Evolutionary conservation across 1,140 invertebrate genomes (phyloP).

Genomic region (Rhopalosiphum padi): DNA sequence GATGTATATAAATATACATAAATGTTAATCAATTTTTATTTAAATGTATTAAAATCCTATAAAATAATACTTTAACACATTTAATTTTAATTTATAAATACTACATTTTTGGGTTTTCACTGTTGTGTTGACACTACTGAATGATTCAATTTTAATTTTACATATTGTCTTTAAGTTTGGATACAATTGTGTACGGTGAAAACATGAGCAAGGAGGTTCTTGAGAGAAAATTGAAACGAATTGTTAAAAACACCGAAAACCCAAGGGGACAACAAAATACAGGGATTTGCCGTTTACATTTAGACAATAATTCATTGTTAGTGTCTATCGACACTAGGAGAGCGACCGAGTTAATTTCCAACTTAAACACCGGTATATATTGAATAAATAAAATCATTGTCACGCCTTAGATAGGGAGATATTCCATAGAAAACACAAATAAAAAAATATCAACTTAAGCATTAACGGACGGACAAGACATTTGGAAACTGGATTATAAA

Average conservation of each 20-base stretch:
- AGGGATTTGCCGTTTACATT: not conserved
- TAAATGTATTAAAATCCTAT: not conserved
- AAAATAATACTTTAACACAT: not conserved
- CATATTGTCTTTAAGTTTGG: not conserved
- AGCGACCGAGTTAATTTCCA: slow-evolving; percentile 26
- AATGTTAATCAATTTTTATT: not conserved
- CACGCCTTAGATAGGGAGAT: not conserved
- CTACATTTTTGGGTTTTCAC: not conserved
- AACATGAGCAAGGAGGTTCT: not conserved
- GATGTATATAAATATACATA: not conserved
- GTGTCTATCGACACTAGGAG: not conserved
- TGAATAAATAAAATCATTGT: slow-evolving; percentile 45
- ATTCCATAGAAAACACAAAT: not conserved
- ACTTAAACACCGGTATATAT: not conserved
- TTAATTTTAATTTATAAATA: not conserved
- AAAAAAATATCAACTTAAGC: not conserved
- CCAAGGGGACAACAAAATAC: not conserved
- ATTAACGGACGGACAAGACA: not conserved
- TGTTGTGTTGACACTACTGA: not conserved
- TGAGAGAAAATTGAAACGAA: slow-evolving; percentile 43
- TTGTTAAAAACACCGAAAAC: not conserved
- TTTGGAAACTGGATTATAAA: slow-evolving; percentile 10
- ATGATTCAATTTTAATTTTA: not conserved
- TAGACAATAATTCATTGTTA: slow-evolving; percentile 45
- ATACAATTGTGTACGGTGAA: not conserved